These are phyloP conservation scores for Ormia ochracea DNA, from an alignment of 2,888 invertebrate species.

Conservation along the genomic window DNA sequence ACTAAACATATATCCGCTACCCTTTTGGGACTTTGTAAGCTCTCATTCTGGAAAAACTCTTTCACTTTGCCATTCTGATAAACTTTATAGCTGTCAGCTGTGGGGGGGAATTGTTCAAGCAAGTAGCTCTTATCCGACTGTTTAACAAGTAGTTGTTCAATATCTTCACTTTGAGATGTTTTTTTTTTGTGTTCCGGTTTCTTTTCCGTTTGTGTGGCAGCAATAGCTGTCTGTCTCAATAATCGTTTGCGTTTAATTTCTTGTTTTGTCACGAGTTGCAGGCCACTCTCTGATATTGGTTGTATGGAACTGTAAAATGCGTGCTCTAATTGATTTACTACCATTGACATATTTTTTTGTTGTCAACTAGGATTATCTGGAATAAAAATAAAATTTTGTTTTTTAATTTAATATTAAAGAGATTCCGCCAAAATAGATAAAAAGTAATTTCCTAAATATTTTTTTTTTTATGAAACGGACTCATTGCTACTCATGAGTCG, in stretches of 20 bases:
- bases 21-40: constrained; percentile 54
- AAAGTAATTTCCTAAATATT: too few relatives aligned
- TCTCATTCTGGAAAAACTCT: constrained; percentile 67
- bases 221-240: constrained; percentile 48
- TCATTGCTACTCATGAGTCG: too few relatives aligned
- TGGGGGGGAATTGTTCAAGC: neutral
- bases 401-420: neutral
- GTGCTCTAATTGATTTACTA: constrained; percentile 24
- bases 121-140: neutral
- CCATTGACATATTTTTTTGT: constrained; percentile 51
- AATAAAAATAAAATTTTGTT: constrained; percentile 11
- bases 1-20: constrained; percentile 72
- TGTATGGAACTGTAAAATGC: constrained; percentile 15
- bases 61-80: constrained; percentile 68
- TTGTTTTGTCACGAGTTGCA: constrained; percentile 5
- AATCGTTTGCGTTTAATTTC: constrained; percentile 12
- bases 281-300: neutral
- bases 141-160: neutral
- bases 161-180: constrained; percentile 9
- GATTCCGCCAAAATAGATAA: neutral
- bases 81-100: constrained; percentile 59
- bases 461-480: too few relatives aligned
- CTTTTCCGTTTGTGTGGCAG: neutral
- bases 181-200: neutral
- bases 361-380: constrained; percentile 5